Conservation (phyloP, 2,797 vertebrate genomes). For the Pteronotus mesoamericanus region DNA sequence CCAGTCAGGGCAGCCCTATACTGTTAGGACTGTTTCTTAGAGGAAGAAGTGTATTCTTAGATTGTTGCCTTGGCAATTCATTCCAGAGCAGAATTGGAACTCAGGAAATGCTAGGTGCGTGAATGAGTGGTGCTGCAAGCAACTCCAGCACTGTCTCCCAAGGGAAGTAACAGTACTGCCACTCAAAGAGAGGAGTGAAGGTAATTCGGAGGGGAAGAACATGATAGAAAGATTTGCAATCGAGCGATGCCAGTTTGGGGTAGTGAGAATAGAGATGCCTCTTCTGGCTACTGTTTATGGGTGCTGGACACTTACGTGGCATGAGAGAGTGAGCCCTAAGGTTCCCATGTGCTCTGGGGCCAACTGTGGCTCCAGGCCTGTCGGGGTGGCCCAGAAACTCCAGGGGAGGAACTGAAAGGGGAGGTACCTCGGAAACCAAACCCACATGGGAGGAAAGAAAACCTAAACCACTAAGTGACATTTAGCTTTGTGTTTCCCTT, state of each 20-base stretch:
- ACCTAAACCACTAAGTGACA: not conserved
- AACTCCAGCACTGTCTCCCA: fast-evolving
- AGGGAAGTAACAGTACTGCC: not conserved
- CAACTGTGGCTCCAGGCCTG: not conserved
- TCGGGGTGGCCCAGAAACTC: not conserved
- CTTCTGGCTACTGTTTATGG: not conserved
- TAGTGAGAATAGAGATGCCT: not conserved
- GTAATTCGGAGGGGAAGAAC: not conserved
- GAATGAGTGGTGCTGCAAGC: not conserved
- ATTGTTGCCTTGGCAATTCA: not conserved
- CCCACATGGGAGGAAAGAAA: not conserved
- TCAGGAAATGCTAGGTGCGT: not conserved
- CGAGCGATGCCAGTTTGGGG: fast-evolving
- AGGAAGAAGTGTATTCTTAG: not conserved
- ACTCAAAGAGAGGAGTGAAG: not conserved
- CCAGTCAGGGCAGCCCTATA: not conserved
- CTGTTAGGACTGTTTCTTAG: not conserved
- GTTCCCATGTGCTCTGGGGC: not conserved
- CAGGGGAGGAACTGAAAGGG: not conserved
- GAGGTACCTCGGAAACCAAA: not conserved
- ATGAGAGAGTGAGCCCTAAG: not conserved
- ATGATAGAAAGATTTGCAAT: not conserved
- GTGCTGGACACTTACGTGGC: not conserved
- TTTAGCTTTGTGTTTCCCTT: not conserved
- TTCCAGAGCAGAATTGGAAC: not conserved